Evolutionary conservation across 2,797 vertebrate genomes (phyloP).

Genomic region (Macropodus opercularis): DNA sequence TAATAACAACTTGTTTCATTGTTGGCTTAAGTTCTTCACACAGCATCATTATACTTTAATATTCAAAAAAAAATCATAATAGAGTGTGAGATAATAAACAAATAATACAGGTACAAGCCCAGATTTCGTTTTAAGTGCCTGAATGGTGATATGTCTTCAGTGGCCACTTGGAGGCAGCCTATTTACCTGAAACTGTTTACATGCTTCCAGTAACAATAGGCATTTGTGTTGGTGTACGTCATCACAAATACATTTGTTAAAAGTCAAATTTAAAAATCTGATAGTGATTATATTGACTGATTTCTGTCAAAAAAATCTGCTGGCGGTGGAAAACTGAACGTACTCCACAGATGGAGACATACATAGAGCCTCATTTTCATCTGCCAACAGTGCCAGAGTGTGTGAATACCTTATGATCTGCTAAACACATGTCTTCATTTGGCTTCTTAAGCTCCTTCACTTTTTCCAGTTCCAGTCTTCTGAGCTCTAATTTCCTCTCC

Average conservation of each 20-base stretch:
- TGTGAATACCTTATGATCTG: slow-evolving; percentile 91
- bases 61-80: no score
- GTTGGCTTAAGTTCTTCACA: neutral
- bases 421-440: slow-evolving; percentile 96
- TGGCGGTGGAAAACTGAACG: slow-evolving; percentile 24
- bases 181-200: slow-evolving; percentile 35
- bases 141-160: neutral
- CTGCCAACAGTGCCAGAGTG: slow-evolving; percentile 31
- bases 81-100: no score
- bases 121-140: neutral
- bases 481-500: slow-evolving; percentile 91
- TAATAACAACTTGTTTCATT: no score
- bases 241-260: slow-evolving; percentile 35
- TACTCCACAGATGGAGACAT: slow-evolving; percentile 40
- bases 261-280: slow-evolving; percentile 25
- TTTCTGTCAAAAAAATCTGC: slow-evolving; percentile 18
- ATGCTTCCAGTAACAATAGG: slow-evolving; percentile 45
- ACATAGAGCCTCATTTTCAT: slow-evolving; percentile 25
- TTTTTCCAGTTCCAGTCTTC: slow-evolving; percentile 91
- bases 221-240: slow-evolving; percentile 43
- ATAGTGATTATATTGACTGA: slow-evolving; percentile 40
- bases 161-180: slow-evolving; percentile 77
- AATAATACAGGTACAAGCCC: neutral
- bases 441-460: slow-evolving; percentile 96
- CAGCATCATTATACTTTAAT: neutral